These are phyloP conservation scores for Euzetes globulus DNA, from an alignment of 2,888 invertebrate genomes.

Conservation along the genomic window DNA sequence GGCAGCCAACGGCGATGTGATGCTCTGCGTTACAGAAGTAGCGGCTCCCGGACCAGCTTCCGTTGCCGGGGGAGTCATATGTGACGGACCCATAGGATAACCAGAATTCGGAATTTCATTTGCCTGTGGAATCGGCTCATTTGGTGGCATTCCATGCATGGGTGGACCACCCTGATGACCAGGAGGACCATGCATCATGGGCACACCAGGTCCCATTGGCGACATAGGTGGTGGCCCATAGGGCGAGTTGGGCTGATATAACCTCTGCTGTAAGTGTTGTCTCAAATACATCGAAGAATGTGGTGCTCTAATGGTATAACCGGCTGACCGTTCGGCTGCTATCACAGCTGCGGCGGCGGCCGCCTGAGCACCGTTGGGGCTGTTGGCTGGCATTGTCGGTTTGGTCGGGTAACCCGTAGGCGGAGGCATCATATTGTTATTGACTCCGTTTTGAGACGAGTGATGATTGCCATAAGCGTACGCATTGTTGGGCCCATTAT, in stretches of 20 bases:
- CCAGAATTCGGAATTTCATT: slow-evolving; percentile 37
- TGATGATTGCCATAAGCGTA: slow-evolving; percentile 45
- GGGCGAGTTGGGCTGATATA: slow-evolving; percentile 13
- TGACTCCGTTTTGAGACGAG: slow-evolving; percentile 44
- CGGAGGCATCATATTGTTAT: slow-evolving; percentile 43
- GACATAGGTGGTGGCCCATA: slow-evolving; percentile 18
- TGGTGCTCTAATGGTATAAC: slow-evolving; percentile 44
- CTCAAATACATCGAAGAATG: slow-evolving; percentile 54
- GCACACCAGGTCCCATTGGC: slow-evolving; percentile 2
- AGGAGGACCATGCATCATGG: slow-evolving; percentile 23
- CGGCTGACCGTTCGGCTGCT: slow-evolving; percentile 43
- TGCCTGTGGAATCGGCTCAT: slow-evolving; percentile 37
- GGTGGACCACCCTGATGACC: too few species aligned
- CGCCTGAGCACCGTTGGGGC: slow-evolving; percentile 41
- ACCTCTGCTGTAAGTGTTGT: slow-evolving; percentile 53
- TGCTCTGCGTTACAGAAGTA: slow-evolving; percentile 40
- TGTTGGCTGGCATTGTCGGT: slow-evolving; percentile 35
- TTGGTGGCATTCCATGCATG: slow-evolving; percentile 21
- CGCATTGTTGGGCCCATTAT: slow-evolving; percentile 37
- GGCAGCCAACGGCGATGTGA: slow-evolving; percentile 38
- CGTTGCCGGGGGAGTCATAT: neutral
- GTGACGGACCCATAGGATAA: slow-evolving; percentile 25
- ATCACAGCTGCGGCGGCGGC: slow-evolving; percentile 43
- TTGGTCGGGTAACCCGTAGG: slow-evolving; percentile 41
- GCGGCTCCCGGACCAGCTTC: neutral